Base-by-base conservation (phyloP, 1,140 invertebrate genomes). In the Mamestra configurata region DNA sequence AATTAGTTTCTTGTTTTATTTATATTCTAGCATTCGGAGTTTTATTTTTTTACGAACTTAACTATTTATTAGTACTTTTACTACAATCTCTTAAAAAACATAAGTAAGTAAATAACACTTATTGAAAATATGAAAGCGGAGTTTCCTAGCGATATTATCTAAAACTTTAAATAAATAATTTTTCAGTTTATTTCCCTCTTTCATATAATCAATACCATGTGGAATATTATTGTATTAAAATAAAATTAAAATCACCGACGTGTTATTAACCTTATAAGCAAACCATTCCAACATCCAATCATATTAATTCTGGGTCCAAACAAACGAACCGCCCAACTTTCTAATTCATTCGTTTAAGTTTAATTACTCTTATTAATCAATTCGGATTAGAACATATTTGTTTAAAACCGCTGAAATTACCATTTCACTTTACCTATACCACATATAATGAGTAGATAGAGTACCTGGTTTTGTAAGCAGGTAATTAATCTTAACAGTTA, bases 281-380 rank as follows among this genome's bases (percentile, higher is more conserved):
- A 64, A n/a, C 3, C 57, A 27, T 1, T 20, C n/a, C 11, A 66
- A 40, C 13, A 43, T 13, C 37, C 35, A 68, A 68, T 68, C 64
- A 68, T 46, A 68, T 22, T 24, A 68, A 68, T 46, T 15, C 59
- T 37, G 10, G 31, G n/a, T 64, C 11, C 37, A 22, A 68, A 68
- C 37, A 43, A 68, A 43, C 64, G 37, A 11, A 8, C 27, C 13
- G 20, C 40, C 64, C 35, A 68, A 43, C 64, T 68, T 66, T 46
- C 64, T 46, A 68, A 68, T 64, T 37, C 59, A 43, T 68, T 68
- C 37, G 20, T 68, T 43, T 43, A n/a, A 66, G 37, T 35, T 43
- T 10, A 43, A 37, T 66, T 66, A 66, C 61, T 66, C n/a, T 66
- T 66, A 66, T 66, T 66, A 43, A 66, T 66, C 61, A 66, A 66